Conservation (phyloP, 92 coral and sea anemone genomes). For the Plumapathes pennacea region DNA sequence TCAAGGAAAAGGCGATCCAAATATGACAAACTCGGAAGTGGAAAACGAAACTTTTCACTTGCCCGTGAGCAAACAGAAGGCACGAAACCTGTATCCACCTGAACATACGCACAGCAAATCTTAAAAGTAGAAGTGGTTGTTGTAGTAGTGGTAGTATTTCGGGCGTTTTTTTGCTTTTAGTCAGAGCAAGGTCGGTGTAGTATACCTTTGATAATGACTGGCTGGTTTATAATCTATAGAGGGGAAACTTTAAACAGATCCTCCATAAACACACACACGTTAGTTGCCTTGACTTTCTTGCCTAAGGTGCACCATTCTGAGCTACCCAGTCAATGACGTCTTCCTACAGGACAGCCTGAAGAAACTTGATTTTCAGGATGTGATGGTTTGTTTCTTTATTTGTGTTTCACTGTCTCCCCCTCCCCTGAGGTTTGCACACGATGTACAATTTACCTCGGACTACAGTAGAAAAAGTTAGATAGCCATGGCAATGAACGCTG, state of each 20-base stretch:
- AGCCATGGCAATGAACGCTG: no score
- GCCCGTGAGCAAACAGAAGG: conserved; percentile 9
- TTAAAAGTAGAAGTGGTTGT: no score
- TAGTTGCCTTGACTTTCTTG: neutral
- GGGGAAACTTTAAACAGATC: no score
- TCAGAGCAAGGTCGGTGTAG: no score
- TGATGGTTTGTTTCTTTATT: conserved; percentile 47
- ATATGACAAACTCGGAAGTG: neutral
- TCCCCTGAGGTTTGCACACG: conserved; percentile 1
- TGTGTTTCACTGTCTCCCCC: neutral
- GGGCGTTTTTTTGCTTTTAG: no score
- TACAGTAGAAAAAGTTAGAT: no score
- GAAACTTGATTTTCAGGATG: conserved; percentile 53
- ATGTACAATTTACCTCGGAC: no score
- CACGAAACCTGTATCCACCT: conserved; percentile 27
- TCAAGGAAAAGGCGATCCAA: neutral
- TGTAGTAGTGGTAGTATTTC: no score
- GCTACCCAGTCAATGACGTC: conserved; percentile 86
- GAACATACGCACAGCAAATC: no score
- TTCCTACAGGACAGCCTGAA: conserved; percentile 77
- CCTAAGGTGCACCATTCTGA: conserved; percentile 63
- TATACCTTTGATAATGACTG: no score
- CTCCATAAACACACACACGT: no score
- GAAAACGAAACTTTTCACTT: neutral
- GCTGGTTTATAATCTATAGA: no score